Percentiles rank a stretch among this genome's conserved stretches.
Conservation (phyloP, 2,888 invertebrate species). For the Phortica magna region DNA sequence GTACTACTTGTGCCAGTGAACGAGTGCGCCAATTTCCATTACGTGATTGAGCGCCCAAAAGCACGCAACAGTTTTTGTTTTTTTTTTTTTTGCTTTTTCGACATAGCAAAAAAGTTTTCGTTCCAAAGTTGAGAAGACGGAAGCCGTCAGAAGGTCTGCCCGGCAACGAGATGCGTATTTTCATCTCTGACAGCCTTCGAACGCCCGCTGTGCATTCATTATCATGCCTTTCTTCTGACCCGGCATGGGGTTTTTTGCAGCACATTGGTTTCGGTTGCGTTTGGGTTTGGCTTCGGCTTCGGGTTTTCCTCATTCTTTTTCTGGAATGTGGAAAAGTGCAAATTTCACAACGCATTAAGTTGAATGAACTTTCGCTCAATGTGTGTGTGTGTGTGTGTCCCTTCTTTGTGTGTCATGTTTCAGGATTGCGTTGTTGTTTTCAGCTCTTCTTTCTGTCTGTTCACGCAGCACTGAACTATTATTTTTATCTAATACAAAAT, state of each 20-base stretch:
- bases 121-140: conserved; percentile 23
- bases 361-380: conserved; percentile 58
- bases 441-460: not conserved
- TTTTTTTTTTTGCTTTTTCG: not conserved
- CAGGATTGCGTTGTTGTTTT: not conserved
- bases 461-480: conserved; percentile 7
- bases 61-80: conserved; percentile 65
- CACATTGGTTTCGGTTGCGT: not conserved
- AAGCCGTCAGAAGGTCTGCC: conserved; percentile 29
- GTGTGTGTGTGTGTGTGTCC: not conserved
- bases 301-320: not conserved
- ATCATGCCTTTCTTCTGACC: not conserved
- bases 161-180: not conserved
- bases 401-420: not conserved
- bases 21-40: conserved; percentile 65
- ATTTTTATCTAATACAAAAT: not conserved
- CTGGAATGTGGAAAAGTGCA: conserved; percentile 48
- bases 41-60: conserved; percentile 52
- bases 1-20: conserved; percentile 55
- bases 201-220: conserved; percentile 18
- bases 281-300: not conserved
- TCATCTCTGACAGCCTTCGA: not conserved
- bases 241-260: not conserved
- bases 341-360: conserved; percentile 50
- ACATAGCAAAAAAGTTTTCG: conserved; percentile 53